These are phyloP conservation scores for Chrysodeixis includens DNA, from an alignment of 2,888 invertebrate species.

Conservation along the genomic window DNA sequence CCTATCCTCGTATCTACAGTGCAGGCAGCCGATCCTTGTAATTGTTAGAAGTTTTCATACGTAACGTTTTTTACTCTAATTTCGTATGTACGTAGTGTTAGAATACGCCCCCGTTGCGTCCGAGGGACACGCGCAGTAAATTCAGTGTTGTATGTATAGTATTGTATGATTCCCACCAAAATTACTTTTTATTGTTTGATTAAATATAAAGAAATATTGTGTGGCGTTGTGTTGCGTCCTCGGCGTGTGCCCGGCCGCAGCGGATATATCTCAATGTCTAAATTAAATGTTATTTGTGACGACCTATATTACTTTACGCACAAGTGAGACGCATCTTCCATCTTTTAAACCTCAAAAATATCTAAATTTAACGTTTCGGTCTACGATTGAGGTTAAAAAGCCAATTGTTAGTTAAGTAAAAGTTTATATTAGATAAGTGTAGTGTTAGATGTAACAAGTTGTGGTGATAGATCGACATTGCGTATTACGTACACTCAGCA, in stretches of 20 bases:
- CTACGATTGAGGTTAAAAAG: constrained; percentile 77
- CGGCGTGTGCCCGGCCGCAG: constrained; percentile 55
- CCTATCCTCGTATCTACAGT: constrained; percentile 58
- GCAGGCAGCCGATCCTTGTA: constrained; percentile 59
- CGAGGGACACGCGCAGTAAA: constrained; percentile 57
- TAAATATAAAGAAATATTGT: constrained; percentile 33
- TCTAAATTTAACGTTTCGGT: constrained; percentile 68
- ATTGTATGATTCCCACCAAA: constrained; percentile 63
- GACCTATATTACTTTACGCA: constrained; percentile 70
- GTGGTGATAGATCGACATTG: constrained; percentile 75
- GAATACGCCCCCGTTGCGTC: constrained; percentile 62
- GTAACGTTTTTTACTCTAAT: constrained; percentile 78
- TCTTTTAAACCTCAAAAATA: constrained; percentile 66
- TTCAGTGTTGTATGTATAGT: constrained; percentile 50
- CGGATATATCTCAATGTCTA: constrained; percentile 57
- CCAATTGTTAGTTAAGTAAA: constrained; percentile 85
- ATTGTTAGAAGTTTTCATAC: constrained; percentile 79
- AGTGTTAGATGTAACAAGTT: constrained; percentile 76
- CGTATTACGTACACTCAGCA: constrained; percentile 70
- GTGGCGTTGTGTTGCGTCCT: constrained; percentile 43
- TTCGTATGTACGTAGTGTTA: constrained; percentile 74
- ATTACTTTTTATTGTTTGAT: constrained; percentile 51
- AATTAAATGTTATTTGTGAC: constrained; percentile 65
- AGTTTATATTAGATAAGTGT: constrained; percentile 83
- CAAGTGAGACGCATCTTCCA: constrained; percentile 78